Conservation (phyloP, 2,113 vertebrate genomes). For the Phalacrocorax aristotelis region DNA sequence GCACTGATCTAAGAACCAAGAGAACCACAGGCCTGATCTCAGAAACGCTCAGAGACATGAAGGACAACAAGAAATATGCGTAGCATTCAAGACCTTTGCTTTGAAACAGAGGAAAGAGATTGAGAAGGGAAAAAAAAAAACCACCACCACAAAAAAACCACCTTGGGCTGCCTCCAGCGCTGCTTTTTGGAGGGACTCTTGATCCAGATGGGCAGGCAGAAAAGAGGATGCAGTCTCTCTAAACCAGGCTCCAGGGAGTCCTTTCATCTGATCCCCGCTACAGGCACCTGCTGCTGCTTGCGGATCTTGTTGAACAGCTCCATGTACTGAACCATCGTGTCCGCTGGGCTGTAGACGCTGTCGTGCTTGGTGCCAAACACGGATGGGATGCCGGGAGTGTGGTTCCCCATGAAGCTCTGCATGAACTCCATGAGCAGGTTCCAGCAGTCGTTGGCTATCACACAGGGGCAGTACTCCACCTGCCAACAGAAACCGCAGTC, state of each 20-base stretch:
- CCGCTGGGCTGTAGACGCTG: conserved; percentile 81
- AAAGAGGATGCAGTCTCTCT: neutral
- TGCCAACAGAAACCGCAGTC: conserved; percentile 52
- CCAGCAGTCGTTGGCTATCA: conserved; percentile 96
- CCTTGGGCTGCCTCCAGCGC: neutral
- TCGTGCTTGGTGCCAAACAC: conserved; percentile 87
- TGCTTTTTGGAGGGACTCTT: neutral
- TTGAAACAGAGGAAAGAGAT: neutral
- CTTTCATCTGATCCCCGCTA: conserved; percentile 83
- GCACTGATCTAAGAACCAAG: neutral
- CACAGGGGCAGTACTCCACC: conserved; percentile 96
- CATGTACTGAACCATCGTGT: conserved; percentile 96
- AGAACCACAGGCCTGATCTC: neutral
- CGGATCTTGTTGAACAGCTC: conserved; percentile 97
- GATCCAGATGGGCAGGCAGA: neutral
- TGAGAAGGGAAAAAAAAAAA: neutral
- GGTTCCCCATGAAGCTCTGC: conserved; percentile 90
- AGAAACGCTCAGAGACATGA: rapidly evolving
- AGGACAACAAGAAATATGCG: rapidly evolving
- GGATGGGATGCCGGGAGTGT: conserved; percentile 82
- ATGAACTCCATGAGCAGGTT: conserved; percentile 95
- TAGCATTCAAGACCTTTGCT: neutral
- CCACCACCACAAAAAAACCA: neutral
- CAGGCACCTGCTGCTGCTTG: conserved; percentile 89
- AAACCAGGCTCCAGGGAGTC: neutral